Conservation (phyloP, 2,888 invertebrate genomes). For the Microchrysa polita region DNA sequence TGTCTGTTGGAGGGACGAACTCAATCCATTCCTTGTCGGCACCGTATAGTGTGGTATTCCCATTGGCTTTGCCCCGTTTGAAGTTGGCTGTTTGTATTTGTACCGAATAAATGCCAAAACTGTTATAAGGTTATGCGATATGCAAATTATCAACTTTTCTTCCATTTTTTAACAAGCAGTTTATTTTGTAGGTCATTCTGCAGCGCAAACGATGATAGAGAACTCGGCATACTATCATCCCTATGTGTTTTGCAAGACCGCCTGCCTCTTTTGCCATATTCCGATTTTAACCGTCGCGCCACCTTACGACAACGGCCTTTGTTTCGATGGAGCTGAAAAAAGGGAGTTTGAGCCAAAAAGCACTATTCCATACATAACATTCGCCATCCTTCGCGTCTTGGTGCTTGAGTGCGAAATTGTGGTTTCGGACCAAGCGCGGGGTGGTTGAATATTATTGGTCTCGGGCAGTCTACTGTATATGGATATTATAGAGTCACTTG, state of each 20-base stretch:
- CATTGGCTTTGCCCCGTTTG: conserved; percentile 11
- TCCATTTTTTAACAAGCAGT: conserved; percentile 50
- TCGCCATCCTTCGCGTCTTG: not conserved
- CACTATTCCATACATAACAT: conserved; percentile 28
- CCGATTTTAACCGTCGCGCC: not conserved
- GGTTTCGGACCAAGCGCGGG: not conserved
- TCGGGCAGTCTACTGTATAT: conserved; percentile 13
- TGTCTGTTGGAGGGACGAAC: too few relatives aligned
- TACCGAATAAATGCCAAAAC: conserved; percentile 49
- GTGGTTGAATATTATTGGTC: not conserved
- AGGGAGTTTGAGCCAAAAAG: conserved; percentile 16
- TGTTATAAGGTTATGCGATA: conserved; percentile 51
- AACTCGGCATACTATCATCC: conserved; percentile 10
- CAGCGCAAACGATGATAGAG: conserved; percentile 44
- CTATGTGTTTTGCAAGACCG: not conserved
- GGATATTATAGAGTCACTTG: conserved; percentile 39
- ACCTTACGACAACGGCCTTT: not conserved
- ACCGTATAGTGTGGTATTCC: too few relatives aligned
- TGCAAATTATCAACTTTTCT: conserved; percentile 50
- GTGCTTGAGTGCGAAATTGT: not conserved
- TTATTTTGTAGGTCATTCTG: conserved; percentile 51
- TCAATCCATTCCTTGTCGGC: not conserved
- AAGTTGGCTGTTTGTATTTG: conserved; percentile 35
- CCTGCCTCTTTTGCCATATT: not conserved
- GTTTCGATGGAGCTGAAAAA: conserved; percentile 1